Conservation (phyloP, 1,140 invertebrate genomes). For the Polypedilum pembai region DNA sequence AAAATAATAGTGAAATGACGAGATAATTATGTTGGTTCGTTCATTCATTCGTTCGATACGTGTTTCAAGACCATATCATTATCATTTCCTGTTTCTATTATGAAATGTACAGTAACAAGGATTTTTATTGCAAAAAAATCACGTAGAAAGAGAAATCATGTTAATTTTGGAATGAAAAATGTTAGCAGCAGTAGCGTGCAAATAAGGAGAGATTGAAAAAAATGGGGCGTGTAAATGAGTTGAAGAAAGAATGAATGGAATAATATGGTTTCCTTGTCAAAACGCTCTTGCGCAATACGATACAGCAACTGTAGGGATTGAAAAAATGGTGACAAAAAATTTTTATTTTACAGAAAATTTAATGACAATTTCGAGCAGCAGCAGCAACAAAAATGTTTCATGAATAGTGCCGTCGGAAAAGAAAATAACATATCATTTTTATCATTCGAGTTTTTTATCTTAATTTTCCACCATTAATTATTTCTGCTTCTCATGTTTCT, state of each 20-base stretch:
- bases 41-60: not conserved
- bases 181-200: not conserved
- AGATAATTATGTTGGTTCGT: not conserved
- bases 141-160: slow-evolving; percentile 4
- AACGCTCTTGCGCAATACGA: not conserved
- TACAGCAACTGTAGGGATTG: not conserved
- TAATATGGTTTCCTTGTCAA: not conserved
- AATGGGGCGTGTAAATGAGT: slow-evolving; percentile 1
- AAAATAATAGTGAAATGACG: slow-evolving; percentile 2
- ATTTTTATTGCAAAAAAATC: not conserved
- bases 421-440: not conserved
- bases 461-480: not conserved
- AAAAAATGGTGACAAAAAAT: not conserved
- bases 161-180: slow-evolving; percentile 5
- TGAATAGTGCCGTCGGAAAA: not conserved
- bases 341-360: not conserved
- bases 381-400: not conserved
- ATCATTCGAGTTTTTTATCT: not conserved
- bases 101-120: not conserved
- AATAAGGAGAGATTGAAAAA: not conserved
- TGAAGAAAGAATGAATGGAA: not conserved
- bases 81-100: slow-evolving; percentile 11
- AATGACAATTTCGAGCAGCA: not conserved
- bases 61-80: slow-evolving; percentile 16
- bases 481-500: not conserved